A percentile compares a stretch with the other conserved stretches of the same genome.
These are phyloP conservation scores for Picathartes gymnocephalus DNA, from an alignment of 2,113 vertebrate genomes.

Conservation along the genomic window DNA sequence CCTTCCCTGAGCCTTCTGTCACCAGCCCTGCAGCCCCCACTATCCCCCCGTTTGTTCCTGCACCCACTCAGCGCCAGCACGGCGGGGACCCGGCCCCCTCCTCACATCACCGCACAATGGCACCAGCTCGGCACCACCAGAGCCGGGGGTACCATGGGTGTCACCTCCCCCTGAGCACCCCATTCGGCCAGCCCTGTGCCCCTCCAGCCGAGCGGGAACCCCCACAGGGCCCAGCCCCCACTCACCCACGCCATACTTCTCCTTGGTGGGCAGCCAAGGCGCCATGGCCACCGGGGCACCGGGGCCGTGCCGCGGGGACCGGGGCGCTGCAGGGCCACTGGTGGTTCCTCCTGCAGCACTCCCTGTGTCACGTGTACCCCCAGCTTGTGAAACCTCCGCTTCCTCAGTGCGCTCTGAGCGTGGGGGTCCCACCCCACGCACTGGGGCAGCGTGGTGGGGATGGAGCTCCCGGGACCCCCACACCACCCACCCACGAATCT, in stretches of 20 bases:
- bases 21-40: neutral
- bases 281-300: neutral
- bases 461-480: rapidly evolving
- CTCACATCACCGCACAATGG: neutral
- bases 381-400: constrained; percentile 13
- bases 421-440: rapidly evolving
- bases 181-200: rapidly evolving
- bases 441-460: rapidly evolving
- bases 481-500: rapidly evolving
- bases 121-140: neutral
- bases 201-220: rapidly evolving
- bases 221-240: neutral
- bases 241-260: constrained; percentile 55
- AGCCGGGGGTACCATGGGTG: rapidly evolving
- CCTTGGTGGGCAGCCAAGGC: constrained; percentile 48
- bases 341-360: neutral
- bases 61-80: rapidly evolving
- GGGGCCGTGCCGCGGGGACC: neutral
- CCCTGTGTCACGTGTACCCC: neutral
- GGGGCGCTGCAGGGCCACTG: neutral
- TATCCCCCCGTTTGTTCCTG: rapidly evolving
- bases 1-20: rapidly evolving
- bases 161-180: neutral
- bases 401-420: neutral
- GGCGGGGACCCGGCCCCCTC: rapidly evolving